Evolutionary conservation across 2,113 vertebrate genomes (phyloP), one percentile per base, ranked within the genome.

Genomic region (Notechis scutatus): DNA sequence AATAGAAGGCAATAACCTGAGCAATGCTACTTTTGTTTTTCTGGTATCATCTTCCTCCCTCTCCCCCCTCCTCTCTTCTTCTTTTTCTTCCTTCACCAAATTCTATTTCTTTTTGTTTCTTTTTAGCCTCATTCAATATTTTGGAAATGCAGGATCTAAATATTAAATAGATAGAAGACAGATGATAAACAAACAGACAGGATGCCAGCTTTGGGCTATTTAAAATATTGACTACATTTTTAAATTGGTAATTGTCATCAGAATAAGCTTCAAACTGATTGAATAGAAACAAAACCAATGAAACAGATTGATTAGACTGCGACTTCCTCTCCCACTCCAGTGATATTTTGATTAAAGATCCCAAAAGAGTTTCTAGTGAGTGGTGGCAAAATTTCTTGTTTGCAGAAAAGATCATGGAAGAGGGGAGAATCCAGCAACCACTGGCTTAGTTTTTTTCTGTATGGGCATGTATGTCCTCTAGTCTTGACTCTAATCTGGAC

Each of bases 181-280:
- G 34, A 81, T 81, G 74, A 81, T 39, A 89, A 24, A 45, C 57
- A 89, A 8, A 14, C 24, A 89, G 14, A 87, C 47, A 87, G 26
- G 15, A 87, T 50, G 23, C 26, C 24, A 52, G 45, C 47, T 87
- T 93, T 87, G 61, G 95, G 12, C 9, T 95, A 90, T 93, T 87
- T 39, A 91, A 91, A 91, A 0, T 57, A 90, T 29, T 24, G 29
- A 47, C 11, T 10, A 85, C 39, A 89, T 61, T 81, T 81, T 81
- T 81, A 81, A 81, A 42, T 7, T 42, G 74, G 15, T 81, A 39
- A 42, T 42, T 81, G 74, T 81, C 74, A 81, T 81, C 74, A 39
- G 93, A 85, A 89, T 85, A 39, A 89, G 10, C 18, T 93, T 93
- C n/a, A 81, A 95, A 94, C 26, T 3, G 15, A 4, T 45, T 59